Evolutionary conservation across 2,888 invertebrate genomes (phyloP).

Genomic region (Silvanus unidentatus): DNA sequence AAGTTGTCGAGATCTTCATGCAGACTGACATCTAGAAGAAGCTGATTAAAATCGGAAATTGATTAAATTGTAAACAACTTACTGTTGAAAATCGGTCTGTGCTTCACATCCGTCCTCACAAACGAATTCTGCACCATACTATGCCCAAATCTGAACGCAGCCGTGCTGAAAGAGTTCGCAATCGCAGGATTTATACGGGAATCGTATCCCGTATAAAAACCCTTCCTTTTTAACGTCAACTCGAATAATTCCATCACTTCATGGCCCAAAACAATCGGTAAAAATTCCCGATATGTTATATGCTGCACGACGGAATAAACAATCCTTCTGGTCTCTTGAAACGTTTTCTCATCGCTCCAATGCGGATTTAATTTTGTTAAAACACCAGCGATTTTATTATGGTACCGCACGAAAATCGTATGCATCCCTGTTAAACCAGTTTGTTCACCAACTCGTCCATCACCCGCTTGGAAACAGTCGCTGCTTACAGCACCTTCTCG

Average conservation of each 20-base stretch:
- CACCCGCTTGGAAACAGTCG: slow-evolving; percentile 74
- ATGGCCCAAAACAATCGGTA: slow-evolving; percentile 68
- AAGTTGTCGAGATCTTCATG: slow-evolving; percentile 71
- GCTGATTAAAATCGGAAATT: neutral
- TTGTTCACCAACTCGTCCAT: slow-evolving; percentile 73
- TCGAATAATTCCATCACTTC: slow-evolving; percentile 73
- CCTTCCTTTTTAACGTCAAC: slow-evolving; percentile 59
- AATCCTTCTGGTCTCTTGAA: slow-evolving; percentile 78
- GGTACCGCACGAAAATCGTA: slow-evolving; percentile 68
- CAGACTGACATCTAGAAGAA: slow-evolving; percentile 64
- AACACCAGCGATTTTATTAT: slow-evolving; percentile 67
- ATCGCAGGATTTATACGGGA: slow-evolving; percentile 65
- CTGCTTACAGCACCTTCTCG: slow-evolving; percentile 65
- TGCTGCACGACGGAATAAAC: slow-evolving; percentile 78
- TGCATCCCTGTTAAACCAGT: slow-evolving; percentile 72
- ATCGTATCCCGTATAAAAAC: slow-evolving; percentile 68
- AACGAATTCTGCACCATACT: slow-evolving; percentile 77
- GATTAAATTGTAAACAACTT: too few relatives aligned
- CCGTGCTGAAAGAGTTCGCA: slow-evolving; percentile 73
- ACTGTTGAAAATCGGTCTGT: slow-evolving; percentile 67
- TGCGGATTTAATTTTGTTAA: slow-evolving; percentile 70
- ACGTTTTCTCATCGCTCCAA: slow-evolving; percentile 84
- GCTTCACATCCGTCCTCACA: slow-evolving; percentile 64
- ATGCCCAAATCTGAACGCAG: slow-evolving; percentile 83
- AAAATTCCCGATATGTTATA: slow-evolving; percentile 76